Evolutionary conservation across 1,140 invertebrate genomes (phyloP).

Genomic region (Pissodes strobi): DNA sequence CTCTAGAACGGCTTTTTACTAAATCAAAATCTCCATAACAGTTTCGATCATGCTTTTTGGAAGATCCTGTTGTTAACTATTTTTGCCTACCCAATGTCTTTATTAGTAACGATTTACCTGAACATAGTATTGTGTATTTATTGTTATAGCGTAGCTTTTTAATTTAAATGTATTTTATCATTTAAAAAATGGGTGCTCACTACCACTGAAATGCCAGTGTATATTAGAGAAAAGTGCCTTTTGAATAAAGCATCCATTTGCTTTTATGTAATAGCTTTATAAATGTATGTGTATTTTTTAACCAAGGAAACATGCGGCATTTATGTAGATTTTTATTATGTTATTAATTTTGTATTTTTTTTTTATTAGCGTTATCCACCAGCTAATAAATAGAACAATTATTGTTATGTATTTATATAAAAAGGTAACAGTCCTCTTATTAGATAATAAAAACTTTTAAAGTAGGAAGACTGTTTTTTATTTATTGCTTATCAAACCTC

Average conservation of each 20-base stretch:
- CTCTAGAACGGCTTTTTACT: too few relatives aligned
- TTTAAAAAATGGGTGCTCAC: slow-evolving; percentile 5
- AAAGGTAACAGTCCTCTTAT: slow-evolving; percentile 30
- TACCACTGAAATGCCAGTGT: not conserved
- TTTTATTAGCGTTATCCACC: slow-evolving; percentile 24
- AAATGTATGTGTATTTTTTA: slow-evolving; percentile 29
- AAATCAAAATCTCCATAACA: too few relatives aligned
- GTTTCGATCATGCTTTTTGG: too few relatives aligned
- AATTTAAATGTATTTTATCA: slow-evolving; percentile 23
- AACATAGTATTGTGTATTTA: slow-evolving; percentile 39
- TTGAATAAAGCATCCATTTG: slow-evolving; percentile 21
- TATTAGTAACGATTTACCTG: slow-evolving; percentile 30
- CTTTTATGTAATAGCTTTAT: slow-evolving; percentile 32
- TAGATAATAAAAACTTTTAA: slow-evolving; percentile 29
- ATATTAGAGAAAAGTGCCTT: slow-evolving; percentile 26
- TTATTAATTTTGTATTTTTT: slow-evolving; percentile 30
- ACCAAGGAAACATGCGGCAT: slow-evolving; percentile 28
- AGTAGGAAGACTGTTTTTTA: too few relatives aligned
- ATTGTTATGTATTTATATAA: slow-evolving; percentile 36
- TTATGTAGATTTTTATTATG: slow-evolving; percentile 36
- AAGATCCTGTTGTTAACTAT: too few relatives aligned
- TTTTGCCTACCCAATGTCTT: too few relatives aligned
- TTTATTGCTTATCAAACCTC: too few relatives aligned
- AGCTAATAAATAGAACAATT: slow-evolving; percentile 30
- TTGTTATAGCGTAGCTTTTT: slow-evolving; percentile 34